Percentiles rank a stretch among this genome's conserved stretches.
Conservation (phyloP, 2,888 invertebrate species). For the Cataglyphis albicans region DNA sequence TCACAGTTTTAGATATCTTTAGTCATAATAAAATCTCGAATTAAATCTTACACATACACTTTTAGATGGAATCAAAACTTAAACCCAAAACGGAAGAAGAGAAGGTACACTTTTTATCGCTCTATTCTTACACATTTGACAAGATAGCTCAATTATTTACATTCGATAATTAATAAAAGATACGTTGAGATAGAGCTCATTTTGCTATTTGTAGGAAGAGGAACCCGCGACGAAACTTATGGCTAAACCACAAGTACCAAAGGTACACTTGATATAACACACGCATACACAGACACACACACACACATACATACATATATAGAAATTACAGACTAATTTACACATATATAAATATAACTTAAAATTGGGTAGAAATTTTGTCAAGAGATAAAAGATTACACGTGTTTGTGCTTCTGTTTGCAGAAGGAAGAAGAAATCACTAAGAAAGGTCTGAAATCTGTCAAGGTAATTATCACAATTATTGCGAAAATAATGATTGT, state of each 20-base stretch:
- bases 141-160: background rate
- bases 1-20: background rate
- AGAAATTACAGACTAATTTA: slow-evolving; percentile 24
- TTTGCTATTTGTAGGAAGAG: slow-evolving; percentile 66
- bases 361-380: background rate
- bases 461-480: slow-evolving; percentile 76
- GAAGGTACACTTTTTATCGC: background rate
- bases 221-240: slow-evolving; percentile 60
- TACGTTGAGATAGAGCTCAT: background rate
- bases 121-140: background rate
- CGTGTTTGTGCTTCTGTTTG: slow-evolving; percentile 63
- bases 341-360: slow-evolving; percentile 1
- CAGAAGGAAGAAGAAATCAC: slow-evolving; percentile 81
- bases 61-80: background rate
- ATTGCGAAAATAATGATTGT: background rate
- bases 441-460: slow-evolving; percentile 79
- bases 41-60: slow-evolving; percentile 10
- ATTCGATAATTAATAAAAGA: background rate
- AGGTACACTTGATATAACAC: slow-evolving; percentile 32
- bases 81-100: background rate
- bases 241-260: slow-evolving; percentile 35
- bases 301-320: background rate
- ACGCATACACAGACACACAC: background rate
- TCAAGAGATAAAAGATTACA: background rate
- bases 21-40: background rate